Percentiles rank a stretch among this genome's conserved stretches.
These are phyloP conservation scores for Arrhamphus sclerolepis DNA, from an alignment of 2,797 vertebrate species.

Conservation along the genomic window DNA sequence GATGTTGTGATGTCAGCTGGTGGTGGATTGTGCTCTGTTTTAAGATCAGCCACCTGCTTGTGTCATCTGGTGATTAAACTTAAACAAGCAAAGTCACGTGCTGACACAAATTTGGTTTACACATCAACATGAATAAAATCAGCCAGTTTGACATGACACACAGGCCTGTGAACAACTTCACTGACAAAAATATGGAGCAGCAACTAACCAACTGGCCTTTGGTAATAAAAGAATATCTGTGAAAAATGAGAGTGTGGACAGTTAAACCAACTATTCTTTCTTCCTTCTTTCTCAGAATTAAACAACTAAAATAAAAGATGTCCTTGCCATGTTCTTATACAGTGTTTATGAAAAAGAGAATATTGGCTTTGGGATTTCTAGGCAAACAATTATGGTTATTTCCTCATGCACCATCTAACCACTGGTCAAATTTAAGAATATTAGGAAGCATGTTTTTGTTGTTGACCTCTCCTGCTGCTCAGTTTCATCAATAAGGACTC, in stretches of 20 bases:
- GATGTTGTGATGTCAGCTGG: slow-evolving; percentile 10
- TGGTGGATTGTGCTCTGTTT: background rate
- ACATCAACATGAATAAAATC: background rate
- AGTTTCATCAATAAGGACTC: slow-evolving; percentile 24
- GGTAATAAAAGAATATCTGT: no score
- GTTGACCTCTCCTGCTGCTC: slow-evolving; percentile 7
- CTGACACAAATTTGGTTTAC: background rate
- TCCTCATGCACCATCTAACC: no score
- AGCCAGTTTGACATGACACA: background rate
- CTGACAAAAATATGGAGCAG: background rate
- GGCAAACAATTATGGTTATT: no score
- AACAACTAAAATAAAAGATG: no score
- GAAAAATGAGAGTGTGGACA: no score
- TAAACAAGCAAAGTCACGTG: background rate
- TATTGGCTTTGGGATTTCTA: no score
- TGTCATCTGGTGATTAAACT: slow-evolving; percentile 15
- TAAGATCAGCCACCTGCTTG: slow-evolving; percentile 1
- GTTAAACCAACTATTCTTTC: no score
- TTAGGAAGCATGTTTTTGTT: background rate
- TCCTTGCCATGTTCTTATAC: no score
- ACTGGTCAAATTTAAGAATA: background rate
- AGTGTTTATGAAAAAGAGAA: no score
- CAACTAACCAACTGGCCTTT: background rate
- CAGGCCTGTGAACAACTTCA: background rate
- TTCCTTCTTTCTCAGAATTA: no score